phyloP scores from a whole-genome alignment of 2,888 invertebrate species.

The Cantharis lateralis region DNA sequence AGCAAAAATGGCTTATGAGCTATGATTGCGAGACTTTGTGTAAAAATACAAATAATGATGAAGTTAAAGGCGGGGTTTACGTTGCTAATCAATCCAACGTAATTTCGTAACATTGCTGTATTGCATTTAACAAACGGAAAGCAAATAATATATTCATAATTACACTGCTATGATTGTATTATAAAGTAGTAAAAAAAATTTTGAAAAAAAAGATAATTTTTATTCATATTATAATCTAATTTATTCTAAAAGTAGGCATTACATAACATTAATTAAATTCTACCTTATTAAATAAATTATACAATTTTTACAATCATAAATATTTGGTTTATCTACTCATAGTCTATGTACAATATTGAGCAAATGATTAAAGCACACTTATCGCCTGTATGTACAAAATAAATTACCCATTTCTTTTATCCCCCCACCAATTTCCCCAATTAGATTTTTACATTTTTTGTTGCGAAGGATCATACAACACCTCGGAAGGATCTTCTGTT shows the following conservation, averaged over 20 bases:
- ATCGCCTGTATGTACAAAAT: slow-evolving; percentile 8
- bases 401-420: slow-evolving; percentile 12
- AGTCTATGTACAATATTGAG: not conserved
- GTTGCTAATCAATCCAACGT: too few species aligned
- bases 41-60: too few species aligned
- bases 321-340: not conserved
- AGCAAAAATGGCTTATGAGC: too few species aligned
- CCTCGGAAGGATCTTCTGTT: slow-evolving; percentile 38
- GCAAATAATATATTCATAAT: too few species aligned
- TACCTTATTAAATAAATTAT: not conserved
- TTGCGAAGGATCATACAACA: slow-evolving; percentile 45
- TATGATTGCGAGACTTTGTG: too few species aligned
- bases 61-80: too few species aligned
- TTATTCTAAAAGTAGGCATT: not conserved
- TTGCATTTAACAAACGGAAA: too few species aligned
- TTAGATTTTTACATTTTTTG: slow-evolving; percentile 42
- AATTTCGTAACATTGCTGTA: too few species aligned
- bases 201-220: too few species aligned
- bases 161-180: too few species aligned
- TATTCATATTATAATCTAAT: not conserved
- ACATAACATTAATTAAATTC: not conserved
- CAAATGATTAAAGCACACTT: slow-evolving; percentile 1
- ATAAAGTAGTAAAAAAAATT: too few species aligned
- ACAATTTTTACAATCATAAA: not conserved
- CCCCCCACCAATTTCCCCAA: slow-evolving; percentile 35